phyloP scores from a whole-genome alignment of 2,797 vertebrate species.

The Lutjanus campechanus region DNA sequence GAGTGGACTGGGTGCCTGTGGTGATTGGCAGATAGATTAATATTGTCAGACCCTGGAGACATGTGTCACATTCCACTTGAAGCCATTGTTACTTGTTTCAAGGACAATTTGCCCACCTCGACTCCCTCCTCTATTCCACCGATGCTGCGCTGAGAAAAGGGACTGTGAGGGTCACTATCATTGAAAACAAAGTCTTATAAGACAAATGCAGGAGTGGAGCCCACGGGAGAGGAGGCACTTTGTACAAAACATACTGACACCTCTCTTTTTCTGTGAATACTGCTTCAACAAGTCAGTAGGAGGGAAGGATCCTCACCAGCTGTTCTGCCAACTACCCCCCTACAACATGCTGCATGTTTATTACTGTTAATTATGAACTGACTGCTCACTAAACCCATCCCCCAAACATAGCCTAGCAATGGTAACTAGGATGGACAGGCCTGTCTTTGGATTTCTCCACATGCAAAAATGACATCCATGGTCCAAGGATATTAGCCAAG shows the following conservation, averaged over 20 bases:
- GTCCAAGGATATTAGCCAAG: too few species aligned
- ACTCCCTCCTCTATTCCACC: slow-evolving; percentile 31
- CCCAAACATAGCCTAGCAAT: too few species aligned
- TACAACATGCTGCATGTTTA: not conserved
- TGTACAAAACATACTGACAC: slow-evolving; percentile 40
- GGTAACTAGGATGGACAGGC: too few species aligned
- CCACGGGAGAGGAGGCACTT: slow-evolving; percentile 32
- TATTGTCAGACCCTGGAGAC: slow-evolving; percentile 92
- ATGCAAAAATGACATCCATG: too few species aligned
- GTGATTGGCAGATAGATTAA: slow-evolving; percentile 95
- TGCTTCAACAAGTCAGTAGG: not conserved
- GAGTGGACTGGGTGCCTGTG: slow-evolving; percentile 80
- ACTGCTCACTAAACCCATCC: too few species aligned
- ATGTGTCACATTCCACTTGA: slow-evolving; percentile 88
- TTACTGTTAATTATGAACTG: too few species aligned
- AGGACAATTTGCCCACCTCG: slow-evolving; percentile 86
- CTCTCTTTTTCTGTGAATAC: slow-evolving; percentile 14
- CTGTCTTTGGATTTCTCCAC: too few species aligned
- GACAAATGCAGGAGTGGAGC: slow-evolving; percentile 39
- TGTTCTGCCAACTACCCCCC: slow-evolving; percentile 6
- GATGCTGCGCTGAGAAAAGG: slow-evolving; percentile 48
- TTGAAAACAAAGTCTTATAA: slow-evolving; percentile 46
- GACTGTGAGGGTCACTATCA: slow-evolving; percentile 56
- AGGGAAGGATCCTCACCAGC: slow-evolving; percentile 16
- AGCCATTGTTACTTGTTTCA: slow-evolving; percentile 88